phyloP scores from a whole-genome alignment of 2,888 invertebrate genomes.

The Lycaena phlaeas region DNA sequence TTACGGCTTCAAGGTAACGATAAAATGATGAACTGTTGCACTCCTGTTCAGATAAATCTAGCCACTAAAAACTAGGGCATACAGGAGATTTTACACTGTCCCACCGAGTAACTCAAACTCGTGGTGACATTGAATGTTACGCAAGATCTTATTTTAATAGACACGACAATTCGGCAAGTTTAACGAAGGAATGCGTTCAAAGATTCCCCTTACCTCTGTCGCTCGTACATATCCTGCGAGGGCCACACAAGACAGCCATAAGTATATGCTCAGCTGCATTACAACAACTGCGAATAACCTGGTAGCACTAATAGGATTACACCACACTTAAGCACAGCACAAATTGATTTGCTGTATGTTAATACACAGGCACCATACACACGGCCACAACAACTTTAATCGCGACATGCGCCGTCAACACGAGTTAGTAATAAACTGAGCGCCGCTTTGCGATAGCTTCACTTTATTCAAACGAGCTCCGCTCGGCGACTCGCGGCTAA shows the following conservation, averaged over 20 bases:
- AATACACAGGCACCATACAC: slow-evolving; percentile 65
- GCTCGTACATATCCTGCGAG: slow-evolving; percentile 82
- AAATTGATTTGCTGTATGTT: slow-evolving; percentile 63
- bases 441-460: slow-evolving; percentile 54
- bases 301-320: slow-evolving; percentile 51
- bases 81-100: slow-evolving; percentile 24
- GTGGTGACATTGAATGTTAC: slow-evolving; percentile 69
- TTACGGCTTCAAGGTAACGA: slow-evolving; percentile 54
- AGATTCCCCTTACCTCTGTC: slow-evolving; percentile 79
- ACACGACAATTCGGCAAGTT: not conserved
- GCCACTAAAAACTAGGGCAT: slow-evolving; percentile 20
- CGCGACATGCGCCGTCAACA: slow-evolving; percentile 51
- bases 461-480: slow-evolving; percentile 44
- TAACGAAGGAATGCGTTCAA: slow-evolving; percentile 50
- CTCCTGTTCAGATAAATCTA: slow-evolving; percentile 23
- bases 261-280: slow-evolving; percentile 85
- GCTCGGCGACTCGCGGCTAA: slow-evolving; percentile 36
- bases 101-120: slow-evolving; percentile 21
- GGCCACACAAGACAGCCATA: slow-evolving; percentile 81
- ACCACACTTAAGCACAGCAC: slow-evolving; percentile 62
- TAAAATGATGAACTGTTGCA: slow-evolving; percentile 26
- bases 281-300: slow-evolving; percentile 65
- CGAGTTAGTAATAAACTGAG: slow-evolving; percentile 60
- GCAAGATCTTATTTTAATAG: slow-evolving; percentile 41
- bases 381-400: slow-evolving; percentile 48